Conservation (phyloP, 1,140 invertebrate genomes). For the Chionoecetes opilio region DNA sequence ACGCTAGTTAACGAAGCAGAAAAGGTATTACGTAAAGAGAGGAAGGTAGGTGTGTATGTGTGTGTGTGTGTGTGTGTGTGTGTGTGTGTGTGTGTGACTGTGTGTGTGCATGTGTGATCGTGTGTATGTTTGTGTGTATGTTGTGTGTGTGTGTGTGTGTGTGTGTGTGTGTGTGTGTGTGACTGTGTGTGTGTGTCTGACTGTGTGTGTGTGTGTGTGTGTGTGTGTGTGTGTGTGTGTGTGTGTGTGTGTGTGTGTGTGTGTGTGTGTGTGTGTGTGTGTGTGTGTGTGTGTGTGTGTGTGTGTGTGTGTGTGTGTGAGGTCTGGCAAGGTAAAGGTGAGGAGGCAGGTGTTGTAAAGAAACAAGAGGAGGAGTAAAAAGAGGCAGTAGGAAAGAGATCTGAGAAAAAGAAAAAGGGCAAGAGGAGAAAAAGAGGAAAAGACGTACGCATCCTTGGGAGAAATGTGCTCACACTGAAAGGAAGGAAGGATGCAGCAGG, state of each 20-base stretch:
- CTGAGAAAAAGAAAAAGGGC: no score
- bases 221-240: constrained; percentile 23
- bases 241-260: constrained; percentile 27
- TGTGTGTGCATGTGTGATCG: not conserved
- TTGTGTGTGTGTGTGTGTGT: not conserved
- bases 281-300: not conserved
- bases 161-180: constrained; percentile 8
- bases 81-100: constrained; percentile 16
- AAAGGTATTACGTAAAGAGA: not conserved
- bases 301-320: not conserved
- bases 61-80: constrained; percentile 21
- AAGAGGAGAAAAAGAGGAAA: not conserved
- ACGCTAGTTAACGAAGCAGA: not conserved
- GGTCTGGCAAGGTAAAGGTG: not conserved
- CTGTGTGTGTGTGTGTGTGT: constrained; percentile 11
- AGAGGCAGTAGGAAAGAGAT: no score
- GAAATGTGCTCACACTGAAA: no score
- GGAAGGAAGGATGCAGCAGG: not conserved
- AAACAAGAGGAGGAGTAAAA: not conserved
- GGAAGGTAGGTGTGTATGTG: not conserved
- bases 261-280: no score
- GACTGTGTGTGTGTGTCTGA: constrained; percentile 4
- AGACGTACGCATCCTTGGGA: no score
- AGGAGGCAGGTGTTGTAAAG: not conserved
- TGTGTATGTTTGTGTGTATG: not conserved